phyloP scores from a whole-genome alignment of 2,797 vertebrate species.

The Rallus crepitans region DNA sequence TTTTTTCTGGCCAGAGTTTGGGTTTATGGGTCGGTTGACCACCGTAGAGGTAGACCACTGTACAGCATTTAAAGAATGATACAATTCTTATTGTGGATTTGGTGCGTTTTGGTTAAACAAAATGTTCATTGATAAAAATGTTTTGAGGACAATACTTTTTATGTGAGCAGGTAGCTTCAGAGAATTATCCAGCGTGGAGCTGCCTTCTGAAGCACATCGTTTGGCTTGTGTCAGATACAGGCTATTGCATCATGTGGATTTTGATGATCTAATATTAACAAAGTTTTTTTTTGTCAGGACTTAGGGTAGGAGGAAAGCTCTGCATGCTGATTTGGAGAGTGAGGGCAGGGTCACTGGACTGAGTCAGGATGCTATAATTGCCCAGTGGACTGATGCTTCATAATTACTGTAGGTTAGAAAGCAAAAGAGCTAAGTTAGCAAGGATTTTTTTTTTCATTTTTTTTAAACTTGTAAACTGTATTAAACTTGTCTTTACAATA shows the following conservation, averaged over 20 bases:
- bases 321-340: not conserved
- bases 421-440: not conserved
- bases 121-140: not conserved
- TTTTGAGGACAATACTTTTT: not conserved
- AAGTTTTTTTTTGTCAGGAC: not conserved
- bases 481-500: not conserved
- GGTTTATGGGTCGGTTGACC: not conserved
- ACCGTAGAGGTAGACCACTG: not conserved
- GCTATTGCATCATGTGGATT: not conserved
- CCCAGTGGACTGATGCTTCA: not conserved
- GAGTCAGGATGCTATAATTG: not conserved
- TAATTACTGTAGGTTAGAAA: not conserved
- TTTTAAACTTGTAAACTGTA: not conserved
- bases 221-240: not conserved
- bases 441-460: conserved; percentile 31
- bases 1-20: not conserved
- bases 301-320: not conserved
- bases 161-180: not conserved
- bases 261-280: not conserved
- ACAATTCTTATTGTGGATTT: not conserved
- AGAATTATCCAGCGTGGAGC: not conserved
- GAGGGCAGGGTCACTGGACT: not conserved
- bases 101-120: not conserved
- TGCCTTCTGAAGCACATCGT: not conserved
- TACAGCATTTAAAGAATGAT: not conserved